phyloP scores from a whole-genome alignment of 1,140 invertebrate genomes.

The Vanessa atalanta region DNA sequence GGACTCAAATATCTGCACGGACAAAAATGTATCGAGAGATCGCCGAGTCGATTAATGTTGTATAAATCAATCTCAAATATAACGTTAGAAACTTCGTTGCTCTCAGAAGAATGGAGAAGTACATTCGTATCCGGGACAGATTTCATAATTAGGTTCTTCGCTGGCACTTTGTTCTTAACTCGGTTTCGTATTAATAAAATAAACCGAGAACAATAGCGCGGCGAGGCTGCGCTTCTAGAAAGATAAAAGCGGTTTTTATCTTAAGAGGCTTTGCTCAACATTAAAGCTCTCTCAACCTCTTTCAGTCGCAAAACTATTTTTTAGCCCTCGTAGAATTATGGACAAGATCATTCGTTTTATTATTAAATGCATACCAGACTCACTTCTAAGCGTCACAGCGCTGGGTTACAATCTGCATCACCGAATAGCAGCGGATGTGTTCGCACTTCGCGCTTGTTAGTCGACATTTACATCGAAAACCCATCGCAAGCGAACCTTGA shows the following conservation, averaged over 20 bases:
- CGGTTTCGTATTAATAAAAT: constrained; percentile 3
- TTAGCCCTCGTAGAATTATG: neutral
- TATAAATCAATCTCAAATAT: neutral
- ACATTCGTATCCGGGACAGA: no score
- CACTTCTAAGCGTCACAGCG: neutral
- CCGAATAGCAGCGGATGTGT: neutral
- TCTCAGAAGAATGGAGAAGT: no score
- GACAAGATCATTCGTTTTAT: neutral
- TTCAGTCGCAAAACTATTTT: constrained; percentile 1
- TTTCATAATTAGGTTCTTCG: no score
- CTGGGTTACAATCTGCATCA: neutral
- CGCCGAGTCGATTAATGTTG: neutral
- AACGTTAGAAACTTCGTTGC: no score
- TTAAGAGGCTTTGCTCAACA: constrained; percentile 1
- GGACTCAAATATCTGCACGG: neutral
- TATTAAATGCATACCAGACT: neutral
- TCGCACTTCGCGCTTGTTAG: neutral
- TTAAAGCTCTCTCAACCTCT: neutral
- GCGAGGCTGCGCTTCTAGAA: neutral
- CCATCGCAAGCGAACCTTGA: neutral
- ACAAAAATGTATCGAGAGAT: neutral
- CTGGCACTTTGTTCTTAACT: neutral
- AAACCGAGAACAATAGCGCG: neutral
- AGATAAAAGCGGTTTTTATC: constrained; percentile 10
- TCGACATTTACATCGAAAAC: neutral